Evolutionary conservation across 2,888 invertebrate species (phyloP), one percentile per base, ranked within the genome.

Genomic region (Camptogramma bilineatum): DNA sequence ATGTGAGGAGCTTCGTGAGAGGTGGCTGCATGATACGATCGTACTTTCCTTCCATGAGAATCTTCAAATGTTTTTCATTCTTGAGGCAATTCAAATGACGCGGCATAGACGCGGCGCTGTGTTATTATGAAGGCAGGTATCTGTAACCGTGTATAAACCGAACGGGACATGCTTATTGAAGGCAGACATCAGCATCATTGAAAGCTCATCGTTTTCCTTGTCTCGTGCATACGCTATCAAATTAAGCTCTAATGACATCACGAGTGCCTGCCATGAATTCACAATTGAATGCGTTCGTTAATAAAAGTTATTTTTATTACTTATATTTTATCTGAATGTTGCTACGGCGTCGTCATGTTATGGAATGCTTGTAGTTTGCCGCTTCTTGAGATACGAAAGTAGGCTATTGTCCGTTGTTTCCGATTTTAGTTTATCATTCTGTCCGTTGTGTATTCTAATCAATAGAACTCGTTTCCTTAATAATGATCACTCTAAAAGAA

Each of bases 261-360:
- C 79, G 78, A 84, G 84, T 78, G 80, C 76, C 80, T 78, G 80
- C 76, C 75, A 80, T 83, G 83, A 82, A 85, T 86, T 82, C 78
- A 83, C 85, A 85, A 85, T 88, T 84, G 84, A 87, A 87, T 86
- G 80, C 74, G 81, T 88, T 88, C 83, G 84, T 88, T 87, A 87
- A 87, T 86, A 85, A 81, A 62, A 72, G 74, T 83, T 84, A 83
- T 83, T 82, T 81, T 79, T 80, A 76, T 78, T 73, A 39, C 34
- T 39, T 39, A 70, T 72, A 71, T 77, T 73, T 73, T 79, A 74
- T 80, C 74, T 75, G 70, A 68, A 74, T 73, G 76, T 76, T 77
- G 69, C 79, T 55, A 56, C 64, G 34, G 19, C 46, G 77, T 76
- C 74, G 72, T 79, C 76, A 72, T 77, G 76, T 77, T 79, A 78